These are phyloP conservation scores for Lindbergichthys nudifrons DNA, from an alignment of 2,797 vertebrate species.

Conservation along the genomic window DNA sequence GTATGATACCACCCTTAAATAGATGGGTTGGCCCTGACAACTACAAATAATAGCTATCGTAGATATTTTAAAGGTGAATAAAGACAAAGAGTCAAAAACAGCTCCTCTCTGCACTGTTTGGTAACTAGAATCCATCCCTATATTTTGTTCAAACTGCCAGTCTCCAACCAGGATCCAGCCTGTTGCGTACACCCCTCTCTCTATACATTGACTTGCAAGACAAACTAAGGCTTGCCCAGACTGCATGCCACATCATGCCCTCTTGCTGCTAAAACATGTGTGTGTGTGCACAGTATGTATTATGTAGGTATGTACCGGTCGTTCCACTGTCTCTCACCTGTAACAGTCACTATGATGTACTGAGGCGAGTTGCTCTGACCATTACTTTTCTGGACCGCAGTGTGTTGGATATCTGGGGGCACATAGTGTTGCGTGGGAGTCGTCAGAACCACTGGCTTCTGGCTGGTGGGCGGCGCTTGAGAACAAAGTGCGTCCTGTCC, in stretches of 20 bases:
- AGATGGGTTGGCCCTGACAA: not conserved
- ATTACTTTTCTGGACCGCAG: constrained; percentile 77
- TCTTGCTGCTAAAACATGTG: not conserved
- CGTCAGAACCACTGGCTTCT: constrained; percentile 74
- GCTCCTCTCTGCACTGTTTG: not conserved
- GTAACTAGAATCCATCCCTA: not conserved
- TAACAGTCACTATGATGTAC: constrained; percentile 94
- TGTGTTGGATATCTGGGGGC: constrained; percentile 81
- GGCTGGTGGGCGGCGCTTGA: constrained; percentile 77
- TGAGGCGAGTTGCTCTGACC: constrained; percentile 85
- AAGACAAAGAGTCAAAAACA: not conserved
- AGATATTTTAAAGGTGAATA: not conserved
- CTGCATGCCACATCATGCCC: constrained; percentile 5
- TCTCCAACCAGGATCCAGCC: constrained; percentile 18
- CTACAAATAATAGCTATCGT: not conserved
- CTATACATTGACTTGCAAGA: not conserved
- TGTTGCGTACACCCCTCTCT: constrained; percentile 6
- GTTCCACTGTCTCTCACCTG: constrained; percentile 83
- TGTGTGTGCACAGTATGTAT: not conserved
- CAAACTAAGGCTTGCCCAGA: constrained; percentile 3
- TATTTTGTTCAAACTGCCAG: not conserved
- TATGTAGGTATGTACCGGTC: not conserved
- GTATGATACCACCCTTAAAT: not conserved
- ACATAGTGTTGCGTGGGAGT: constrained; percentile 85
- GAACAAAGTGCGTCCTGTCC: constrained; percentile 78